These are phyloP conservation scores for Rhizoglyphus robini DNA, from an alignment of 1,140 invertebrate genomes.

Conservation along the genomic window DNA sequence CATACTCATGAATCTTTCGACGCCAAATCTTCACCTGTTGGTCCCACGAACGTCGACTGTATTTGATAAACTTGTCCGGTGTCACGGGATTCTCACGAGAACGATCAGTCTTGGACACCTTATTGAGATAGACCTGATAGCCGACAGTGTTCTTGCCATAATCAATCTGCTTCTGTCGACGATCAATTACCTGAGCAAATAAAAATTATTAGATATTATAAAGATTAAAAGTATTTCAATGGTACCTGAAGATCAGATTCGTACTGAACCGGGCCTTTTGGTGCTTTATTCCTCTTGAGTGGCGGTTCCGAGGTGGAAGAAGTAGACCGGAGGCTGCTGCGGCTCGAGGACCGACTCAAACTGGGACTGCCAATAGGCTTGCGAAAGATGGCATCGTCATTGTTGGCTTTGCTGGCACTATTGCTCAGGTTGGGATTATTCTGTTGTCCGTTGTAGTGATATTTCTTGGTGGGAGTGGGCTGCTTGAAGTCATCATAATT, in stretches of 20 bases:
- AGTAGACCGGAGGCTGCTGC: not conserved
- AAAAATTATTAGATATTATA: too few species aligned
- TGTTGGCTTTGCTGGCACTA: not conserved
- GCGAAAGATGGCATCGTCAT: not conserved
- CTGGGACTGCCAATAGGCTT: not conserved
- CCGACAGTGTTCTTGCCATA: slow-evolving; percentile 85
- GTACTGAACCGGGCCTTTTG: not conserved
- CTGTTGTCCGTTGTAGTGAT: not conserved
- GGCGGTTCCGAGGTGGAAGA: not conserved
- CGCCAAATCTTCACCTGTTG: slow-evolving; percentile 66
- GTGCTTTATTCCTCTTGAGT: not conserved
- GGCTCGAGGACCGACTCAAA: not conserved
- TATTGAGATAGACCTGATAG: slow-evolving; percentile 59
- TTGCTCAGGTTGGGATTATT: not conserved
- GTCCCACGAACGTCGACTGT: slow-evolving; percentile 79
- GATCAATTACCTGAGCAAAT: slow-evolving; percentile 49
- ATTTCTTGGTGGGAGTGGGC: not conserved
- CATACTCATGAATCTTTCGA: slow-evolving; percentile 65
- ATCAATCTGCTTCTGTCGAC: slow-evolving; percentile 83
- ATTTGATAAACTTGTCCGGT: slow-evolving; percentile 68
- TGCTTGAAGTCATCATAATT: not conserved
- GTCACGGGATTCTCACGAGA: slow-evolving; percentile 61
- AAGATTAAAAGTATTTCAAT: too few species aligned
- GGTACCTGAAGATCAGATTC: slow-evolving; percentile 60
- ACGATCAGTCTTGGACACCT: slow-evolving; percentile 52